Conservation (phyloP, 2,797 vertebrate species). For the Numenius phaeopus region DNA sequence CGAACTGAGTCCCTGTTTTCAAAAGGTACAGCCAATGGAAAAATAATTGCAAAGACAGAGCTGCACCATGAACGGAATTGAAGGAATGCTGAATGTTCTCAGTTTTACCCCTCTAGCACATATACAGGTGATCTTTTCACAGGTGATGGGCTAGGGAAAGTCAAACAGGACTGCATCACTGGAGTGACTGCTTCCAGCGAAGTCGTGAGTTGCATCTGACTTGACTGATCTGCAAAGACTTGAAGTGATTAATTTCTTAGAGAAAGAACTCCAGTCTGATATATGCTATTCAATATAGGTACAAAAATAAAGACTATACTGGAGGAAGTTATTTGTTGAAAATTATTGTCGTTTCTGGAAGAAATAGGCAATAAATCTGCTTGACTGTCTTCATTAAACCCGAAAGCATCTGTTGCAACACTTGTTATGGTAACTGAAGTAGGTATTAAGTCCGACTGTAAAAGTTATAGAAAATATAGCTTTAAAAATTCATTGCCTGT, state of each 20-base stretch:
- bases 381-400: slow-evolving; percentile 36
- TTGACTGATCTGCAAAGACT: not conserved
- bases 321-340: not conserved
- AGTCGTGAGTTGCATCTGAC: not conserved
- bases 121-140: not conserved
- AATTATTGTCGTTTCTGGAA: not conserved
- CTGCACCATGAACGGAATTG: not conserved
- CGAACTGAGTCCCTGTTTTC: not conserved
- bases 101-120: not conserved
- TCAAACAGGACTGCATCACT: not conserved
- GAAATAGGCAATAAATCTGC: slow-evolving; percentile 18
- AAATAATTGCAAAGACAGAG: not conserved
- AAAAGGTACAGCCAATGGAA: not conserved
- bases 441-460: slow-evolving; percentile 34
- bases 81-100: not conserved
- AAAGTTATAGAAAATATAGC: slow-evolving; percentile 6
- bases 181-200: not conserved
- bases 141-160: not conserved
- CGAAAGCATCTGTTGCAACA: slow-evolving; percentile 35
- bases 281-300: not conserved
- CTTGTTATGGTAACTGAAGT: slow-evolving; percentile 8
- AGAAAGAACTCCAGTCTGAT: not conserved
- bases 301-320: not conserved
- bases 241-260: not conserved
- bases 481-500: slow-evolving; percentile 48